Evolutionary conservation across 1,140 invertebrate genomes (phyloP).

Genomic region (Cyrtorhinus lividipennis): DNA sequence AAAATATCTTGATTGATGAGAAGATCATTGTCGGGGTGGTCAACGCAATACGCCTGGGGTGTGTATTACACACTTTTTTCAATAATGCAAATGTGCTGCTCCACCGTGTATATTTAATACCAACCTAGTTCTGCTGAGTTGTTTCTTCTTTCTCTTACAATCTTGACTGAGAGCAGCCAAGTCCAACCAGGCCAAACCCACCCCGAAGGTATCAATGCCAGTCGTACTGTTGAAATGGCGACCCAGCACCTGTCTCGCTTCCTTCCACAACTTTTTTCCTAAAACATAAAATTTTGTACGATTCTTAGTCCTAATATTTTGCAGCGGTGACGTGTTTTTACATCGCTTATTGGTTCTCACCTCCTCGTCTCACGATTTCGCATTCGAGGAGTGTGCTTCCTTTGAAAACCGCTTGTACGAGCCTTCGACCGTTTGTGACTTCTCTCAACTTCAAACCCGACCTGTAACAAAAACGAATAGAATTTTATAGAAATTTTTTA

Average conservation of each 20-base stretch:
- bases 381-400: not conserved
- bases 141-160: not conserved
- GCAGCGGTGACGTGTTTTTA: no score
- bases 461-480: not conserved
- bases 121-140: not conserved
- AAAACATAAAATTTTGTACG: not conserved
- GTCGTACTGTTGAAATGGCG: not conserved
- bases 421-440: not conserved
- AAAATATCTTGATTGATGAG: no score
- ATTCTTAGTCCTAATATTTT: not conserved
- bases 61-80: no score
- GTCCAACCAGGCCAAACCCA: not conserved
- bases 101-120: no score
- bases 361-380: not conserved
- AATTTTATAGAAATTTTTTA: no score
- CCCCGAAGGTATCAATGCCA: not conserved
- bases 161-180: not conserved
- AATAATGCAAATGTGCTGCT: no score
- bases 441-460: not conserved
- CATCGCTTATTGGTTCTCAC: no score
- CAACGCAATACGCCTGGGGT: no score
- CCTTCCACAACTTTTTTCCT: not conserved
- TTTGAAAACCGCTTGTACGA: not conserved
- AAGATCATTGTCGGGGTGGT: no score
- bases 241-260: not conserved